Evolutionary conservation across 2,888 invertebrate species (phyloP), one percentile per base, ranked within the genome.

Genomic region (Drepanosiphum platanoidis): DNA sequence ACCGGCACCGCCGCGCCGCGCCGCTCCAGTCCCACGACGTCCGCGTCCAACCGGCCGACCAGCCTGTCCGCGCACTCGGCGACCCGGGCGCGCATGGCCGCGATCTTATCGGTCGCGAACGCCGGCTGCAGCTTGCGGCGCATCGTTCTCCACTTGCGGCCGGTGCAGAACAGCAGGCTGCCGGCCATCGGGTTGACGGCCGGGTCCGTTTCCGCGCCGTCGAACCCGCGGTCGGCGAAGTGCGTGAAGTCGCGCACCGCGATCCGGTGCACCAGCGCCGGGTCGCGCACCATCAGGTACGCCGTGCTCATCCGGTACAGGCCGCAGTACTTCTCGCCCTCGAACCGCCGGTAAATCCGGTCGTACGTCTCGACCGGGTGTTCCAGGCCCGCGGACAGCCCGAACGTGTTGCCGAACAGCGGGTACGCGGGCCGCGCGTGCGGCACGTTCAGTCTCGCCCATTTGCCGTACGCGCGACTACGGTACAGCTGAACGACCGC

Each of bases 61-160:
- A 91, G 88, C 66, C 89, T 89, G 52, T 89, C 88, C 27, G 89
- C 89, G 46, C 89, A 90, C 68, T 90, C 89, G 61, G 89, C 87
- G 88, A 92, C 90, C 58, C 91, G 88, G 0, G 89, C 89, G 42
- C 91, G 90, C 91, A 92, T 91, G 64, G 88, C 88, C 88, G 90
- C 92, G 86, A 92, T 88, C 88, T 92, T 92, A 30, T 91, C 91
- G 1, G 91, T 90, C 0, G 92, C 91, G 87, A 92, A 91, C 0
- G 91, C 90, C 0, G 92, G 92, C 0, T 91, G 90, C 46, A 92
- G 88, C 87, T 91, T 91, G 0, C 89, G 87, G 36, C 92, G 89
- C 34, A 92, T 88, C 39, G 89, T 89, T 88, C 90, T 91, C 93
- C 92, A 93, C 2, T 90, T 90, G 0, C 91, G 90, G 86, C 91